These are phyloP conservation scores for Tonatia bakeri DNA, from an alignment of 2,113 vertebrate genomes.

Conservation along the genomic window DNA sequence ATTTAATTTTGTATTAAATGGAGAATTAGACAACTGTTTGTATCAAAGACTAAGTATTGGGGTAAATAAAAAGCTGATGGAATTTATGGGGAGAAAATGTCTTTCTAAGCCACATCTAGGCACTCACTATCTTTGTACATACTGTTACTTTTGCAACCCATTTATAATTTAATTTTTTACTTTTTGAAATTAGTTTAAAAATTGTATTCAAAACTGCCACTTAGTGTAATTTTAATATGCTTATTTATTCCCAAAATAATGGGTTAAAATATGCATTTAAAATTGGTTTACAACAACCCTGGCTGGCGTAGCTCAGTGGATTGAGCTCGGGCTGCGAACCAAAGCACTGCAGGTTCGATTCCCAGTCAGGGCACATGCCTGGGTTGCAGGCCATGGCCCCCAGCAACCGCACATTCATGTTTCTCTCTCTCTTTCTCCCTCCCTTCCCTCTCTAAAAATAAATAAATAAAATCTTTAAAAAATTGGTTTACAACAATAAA, in stretches of 20 bases:
- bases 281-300: background rate
- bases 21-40: background rate
- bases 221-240: background rate
- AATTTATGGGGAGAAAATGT: background rate
- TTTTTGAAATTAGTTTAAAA: background rate
- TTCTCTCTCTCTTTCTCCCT: too few relatives aligned
- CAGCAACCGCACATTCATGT: too few relatives aligned
- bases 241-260: background rate
- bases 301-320: too few relatives aligned
- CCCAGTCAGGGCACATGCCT: too few relatives aligned
- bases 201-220: background rate
- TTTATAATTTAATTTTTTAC: background rate
- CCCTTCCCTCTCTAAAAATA: too few relatives aligned
- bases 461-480: too few relatives aligned
- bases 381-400: too few relatives aligned
- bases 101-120: background rate
- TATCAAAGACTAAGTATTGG: background rate
- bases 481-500: background rate
- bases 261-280: background rate
- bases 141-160: background rate
- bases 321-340: too few relatives aligned
- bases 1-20: background rate
- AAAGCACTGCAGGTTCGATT: too few relatives aligned
- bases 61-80: background rate
- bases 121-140: background rate